Base-by-base conservation (phyloP, 2,113 vertebrate genomes). In the Tragelaphus strepsiceros region DNA sequence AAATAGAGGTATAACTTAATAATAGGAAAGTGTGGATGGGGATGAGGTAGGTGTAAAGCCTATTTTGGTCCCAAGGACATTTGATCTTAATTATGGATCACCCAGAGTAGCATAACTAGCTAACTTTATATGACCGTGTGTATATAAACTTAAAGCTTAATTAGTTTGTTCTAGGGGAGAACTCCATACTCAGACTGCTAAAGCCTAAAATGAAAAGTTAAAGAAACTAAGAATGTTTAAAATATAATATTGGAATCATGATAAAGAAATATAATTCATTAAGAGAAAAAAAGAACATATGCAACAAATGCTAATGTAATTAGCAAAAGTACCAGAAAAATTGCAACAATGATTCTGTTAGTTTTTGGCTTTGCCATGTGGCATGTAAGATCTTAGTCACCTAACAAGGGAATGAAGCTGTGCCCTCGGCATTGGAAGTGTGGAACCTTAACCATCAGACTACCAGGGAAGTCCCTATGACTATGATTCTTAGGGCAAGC, bases 401-500 rank as follows among this genome's bases (percentile, higher is more conserved):
- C 71, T 74, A 39, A 74, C 0, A 1, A 39, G 11, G 21, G 6
- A 43, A 13, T 74, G 71, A 43, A 74, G n/a, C 35, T 74, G 11
- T 74, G 71, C 35, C 21, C 2, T 43, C 3, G 1, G 71, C 71
- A 74, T 24, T 74, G 21, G 35, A 35, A 74, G 21, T 43, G 71
- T 74, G 35, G 21, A 74, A 35, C 22, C 71, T 46, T 78, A 46
- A 78, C 6, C 24, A 28, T 14, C 46, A 39, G 39, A 24, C 39
- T 39, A 78, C 6, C 39, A 78, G 24, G 39, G 74, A 49, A 78
- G 13, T 78, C 7, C 43, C 14, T 78, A 28, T 28, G 24, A 49
- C 90, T 96, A 94, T 98, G 90, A 97, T 96, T 98, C 97, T 97
- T 96, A 61, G 51, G 91, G 90, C 12, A 95, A 97, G 78, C 11